Evolutionary conservation across 1,140 invertebrate species (phyloP), one percentile per base, ranked within the genome.

Genomic region (Zophobas atratus): DNA sequence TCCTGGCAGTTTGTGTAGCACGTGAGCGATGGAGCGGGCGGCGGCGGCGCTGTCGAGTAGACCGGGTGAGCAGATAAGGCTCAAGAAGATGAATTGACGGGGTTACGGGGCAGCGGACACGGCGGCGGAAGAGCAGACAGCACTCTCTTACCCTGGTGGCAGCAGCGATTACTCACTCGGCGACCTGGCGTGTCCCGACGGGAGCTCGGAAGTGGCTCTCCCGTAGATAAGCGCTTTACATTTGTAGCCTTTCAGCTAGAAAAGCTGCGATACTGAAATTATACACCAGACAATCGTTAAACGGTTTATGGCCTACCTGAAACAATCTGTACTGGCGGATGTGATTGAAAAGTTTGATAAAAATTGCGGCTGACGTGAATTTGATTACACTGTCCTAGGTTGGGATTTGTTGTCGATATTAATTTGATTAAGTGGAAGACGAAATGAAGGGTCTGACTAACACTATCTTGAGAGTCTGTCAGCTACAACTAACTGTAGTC

Each of bases 51-150:
- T 70, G 75, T 70, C 75, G 75, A 70, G 70, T 70, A 53, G 71
- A 71, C 72, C 74, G 78, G 67, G 75, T 57, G 81, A 79, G 75
- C 75, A 80, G 80, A 81, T 81, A 81, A 81, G 79, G 77, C 76
- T 67, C 70, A 77, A 76, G 82, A 85, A 85, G 84, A 85, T 84
- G 83, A 85, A 85, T 85, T 81, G 84, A 83, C 80, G 82, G 81
- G 84, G 84, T 85, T 81, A 83, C 76, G 81, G 83, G 81, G 81
- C 82, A 78, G 77, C 82, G 84, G 83, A 82, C 83, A 81, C 80
- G 81, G 79, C 78, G 81, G 82, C 84, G 84, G 81, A 85, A 85
- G 81, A 84, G 84, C 83, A 84, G 84, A 85, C 84, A 84, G 84
- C 83, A 82, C 80, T 82, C 84, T 84, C 83, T 84, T 84, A 84